phyloP scores from a whole-genome alignment of 2,888 invertebrate genomes.

The Tetropium fuscum region DNA sequence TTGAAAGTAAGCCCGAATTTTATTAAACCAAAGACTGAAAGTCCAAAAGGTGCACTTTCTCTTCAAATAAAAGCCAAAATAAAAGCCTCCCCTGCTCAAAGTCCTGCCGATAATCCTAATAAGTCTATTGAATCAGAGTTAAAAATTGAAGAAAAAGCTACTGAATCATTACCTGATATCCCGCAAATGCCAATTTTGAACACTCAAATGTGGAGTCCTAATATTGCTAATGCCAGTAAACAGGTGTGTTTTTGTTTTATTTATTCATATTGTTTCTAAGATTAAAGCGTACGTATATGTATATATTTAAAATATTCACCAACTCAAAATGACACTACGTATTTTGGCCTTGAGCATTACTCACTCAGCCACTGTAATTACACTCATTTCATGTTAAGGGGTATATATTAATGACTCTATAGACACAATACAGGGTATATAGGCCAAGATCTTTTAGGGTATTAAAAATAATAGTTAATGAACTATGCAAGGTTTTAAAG shows the following conservation, averaged over 20 bases:
- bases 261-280: constrained; percentile 34
- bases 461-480: no score
- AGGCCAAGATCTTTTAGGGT: no score
- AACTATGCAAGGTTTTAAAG: no score
- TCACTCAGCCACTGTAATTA: no score
- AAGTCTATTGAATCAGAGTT: constrained; percentile 25
- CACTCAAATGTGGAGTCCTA: constrained; percentile 53
- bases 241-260: constrained; percentile 60
- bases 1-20: constrained; percentile 73
- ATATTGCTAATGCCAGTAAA: constrained; percentile 48
- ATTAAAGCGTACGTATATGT: neutral
- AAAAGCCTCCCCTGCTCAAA: constrained; percentile 52
- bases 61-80: constrained; percentile 60
- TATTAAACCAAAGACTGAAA: constrained; percentile 62
- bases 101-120: constrained; percentile 42
- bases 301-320: neutral
- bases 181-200: constrained; percentile 63
- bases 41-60: constrained; percentile 61
- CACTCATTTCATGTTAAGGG: no score
- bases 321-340: no score
- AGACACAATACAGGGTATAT: no score
- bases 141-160: constrained; percentile 37
- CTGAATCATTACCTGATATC: constrained; percentile 44
- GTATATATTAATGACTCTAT: no score
- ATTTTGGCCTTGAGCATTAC: no score